A percentile compares a stretch with the other conserved stretches of the same genome.
Evolutionary conservation across 1,140 invertebrate species (phyloP).

Genomic region (Hetaerina americana): DNA sequence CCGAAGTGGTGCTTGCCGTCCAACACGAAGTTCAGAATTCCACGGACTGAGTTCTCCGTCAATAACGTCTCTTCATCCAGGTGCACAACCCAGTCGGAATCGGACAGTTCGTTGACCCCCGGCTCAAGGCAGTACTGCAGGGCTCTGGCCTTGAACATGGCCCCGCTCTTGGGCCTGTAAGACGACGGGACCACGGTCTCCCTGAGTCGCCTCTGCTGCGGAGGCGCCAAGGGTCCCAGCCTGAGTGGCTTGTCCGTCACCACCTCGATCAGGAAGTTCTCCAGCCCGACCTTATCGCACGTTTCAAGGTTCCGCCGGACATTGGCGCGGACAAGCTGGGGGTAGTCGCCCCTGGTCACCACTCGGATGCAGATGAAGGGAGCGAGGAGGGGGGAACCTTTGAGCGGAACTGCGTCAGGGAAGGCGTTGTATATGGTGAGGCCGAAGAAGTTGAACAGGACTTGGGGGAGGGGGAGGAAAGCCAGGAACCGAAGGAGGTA

Average conservation of each 20-base stretch:
- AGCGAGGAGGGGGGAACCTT: conserved; percentile 77
- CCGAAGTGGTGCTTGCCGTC: conserved; percentile 94
- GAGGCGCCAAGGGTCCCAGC: conserved; percentile 33
- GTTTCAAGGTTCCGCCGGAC: conserved; percentile 79
- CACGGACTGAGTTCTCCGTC: conserved; percentile 79
- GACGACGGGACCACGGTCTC: conserved; percentile 77
- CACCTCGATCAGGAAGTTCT: conserved; percentile 95
- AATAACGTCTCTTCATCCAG: conserved; percentile 94
- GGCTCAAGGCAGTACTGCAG: conserved; percentile 93
- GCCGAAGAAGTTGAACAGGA: conserved; percentile 83
- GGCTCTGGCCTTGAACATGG: conserved; percentile 89
- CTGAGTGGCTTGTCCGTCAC: conserved; percentile 85
- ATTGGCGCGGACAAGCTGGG: conserved; percentile 80
- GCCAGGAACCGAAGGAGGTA: conserved; percentile 71
- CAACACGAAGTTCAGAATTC: conserved; percentile 90
- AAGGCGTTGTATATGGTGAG: conserved; percentile 89
- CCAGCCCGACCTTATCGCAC: conserved; percentile 77
- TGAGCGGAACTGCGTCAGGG: conserved; percentile 79
- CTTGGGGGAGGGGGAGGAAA: conserved; percentile 77
- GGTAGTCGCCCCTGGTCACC: conserved; percentile 91
- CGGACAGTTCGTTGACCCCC: conserved; percentile 71
- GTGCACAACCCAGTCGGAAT: conserved; percentile 95
- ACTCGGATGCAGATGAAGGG: conserved; percentile 93
- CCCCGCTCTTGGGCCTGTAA: conserved; percentile 80
- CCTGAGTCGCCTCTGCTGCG: conserved; percentile 53